phyloP scores from a whole-genome alignment of 2,888 invertebrate species.

The Calephelis perditalis region DNA sequence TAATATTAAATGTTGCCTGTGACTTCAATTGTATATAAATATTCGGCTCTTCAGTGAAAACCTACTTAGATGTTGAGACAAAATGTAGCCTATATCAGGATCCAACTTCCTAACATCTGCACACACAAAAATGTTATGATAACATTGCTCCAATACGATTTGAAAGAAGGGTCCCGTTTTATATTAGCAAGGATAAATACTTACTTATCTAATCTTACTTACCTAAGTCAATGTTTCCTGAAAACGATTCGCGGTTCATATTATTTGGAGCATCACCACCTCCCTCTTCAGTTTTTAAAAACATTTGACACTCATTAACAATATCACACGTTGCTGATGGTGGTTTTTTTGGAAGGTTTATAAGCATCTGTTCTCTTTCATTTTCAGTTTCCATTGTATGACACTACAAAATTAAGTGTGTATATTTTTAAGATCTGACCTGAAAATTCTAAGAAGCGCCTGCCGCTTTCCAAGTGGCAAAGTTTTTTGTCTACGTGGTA shows the following conservation, averaged over 20 bases:
- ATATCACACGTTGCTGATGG: slow-evolving; percentile 53
- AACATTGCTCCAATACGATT: too few species aligned
- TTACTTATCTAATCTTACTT: slow-evolving; percentile 13
- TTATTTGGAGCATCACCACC: slow-evolving; percentile 57
- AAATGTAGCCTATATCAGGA: too few species aligned
- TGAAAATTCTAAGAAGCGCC: not conserved
- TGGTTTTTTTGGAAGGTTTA: slow-evolving; percentile 38
- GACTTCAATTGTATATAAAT: too few species aligned
- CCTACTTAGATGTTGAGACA: too few species aligned
- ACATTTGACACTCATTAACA: slow-evolving; percentile 65
- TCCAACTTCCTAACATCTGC: too few species aligned
- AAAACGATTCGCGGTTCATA: slow-evolving; percentile 37
- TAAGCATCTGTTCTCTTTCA: slow-evolving; percentile 42
- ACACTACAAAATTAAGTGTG: slow-evolving; percentile 2
- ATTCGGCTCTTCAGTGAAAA: too few species aligned
- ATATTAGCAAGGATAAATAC: too few species aligned
- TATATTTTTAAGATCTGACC: not conserved
- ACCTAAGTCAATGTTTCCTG: slow-evolving; percentile 37
- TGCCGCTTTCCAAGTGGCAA: not conserved
- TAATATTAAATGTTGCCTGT: too few species aligned
- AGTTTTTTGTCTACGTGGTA: slow-evolving; percentile 16
- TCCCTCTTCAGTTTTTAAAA: slow-evolving; percentile 64
- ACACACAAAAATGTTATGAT: too few species aligned
- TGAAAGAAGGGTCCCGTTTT: too few species aligned
- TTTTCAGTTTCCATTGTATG: slow-evolving; percentile 50